phyloP scores from a whole-genome alignment of 2,888 invertebrate species.

The Drosophila emarginata region DNA sequence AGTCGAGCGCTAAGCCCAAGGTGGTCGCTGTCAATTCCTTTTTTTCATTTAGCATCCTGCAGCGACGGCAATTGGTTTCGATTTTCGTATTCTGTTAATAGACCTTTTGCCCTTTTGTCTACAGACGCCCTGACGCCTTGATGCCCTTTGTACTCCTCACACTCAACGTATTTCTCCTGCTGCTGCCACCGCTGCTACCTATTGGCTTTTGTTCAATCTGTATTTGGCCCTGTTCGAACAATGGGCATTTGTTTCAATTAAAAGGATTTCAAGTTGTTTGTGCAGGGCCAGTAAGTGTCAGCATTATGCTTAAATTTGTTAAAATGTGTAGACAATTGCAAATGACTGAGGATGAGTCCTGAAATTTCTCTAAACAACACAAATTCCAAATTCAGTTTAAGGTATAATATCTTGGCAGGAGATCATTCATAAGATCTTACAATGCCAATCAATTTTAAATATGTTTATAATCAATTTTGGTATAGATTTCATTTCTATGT shows the following conservation, averaged over 20 bases:
- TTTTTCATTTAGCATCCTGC: slow-evolving; percentile 73
- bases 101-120: slow-evolving; percentile 58
- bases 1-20: slow-evolving; percentile 63
- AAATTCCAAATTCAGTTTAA: not conserved
- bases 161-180: not conserved
- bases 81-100: slow-evolving; percentile 60
- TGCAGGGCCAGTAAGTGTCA: slow-evolving; percentile 41
- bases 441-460: not conserved
- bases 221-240: slow-evolving; percentile 36
- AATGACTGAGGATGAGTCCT: slow-evolving; percentile 7
- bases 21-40: slow-evolving; percentile 62
- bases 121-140: slow-evolving; percentile 79
- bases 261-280: slow-evolving; percentile 61
- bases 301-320: slow-evolving; percentile 47
- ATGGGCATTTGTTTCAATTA: slow-evolving; percentile 74
- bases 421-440: not conserved
- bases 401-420: not conserved
- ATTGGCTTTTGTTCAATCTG: slow-evolving; percentile 40
- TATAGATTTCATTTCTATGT: not conserved
- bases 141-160: slow-evolving; percentile 28
- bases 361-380: not conserved
- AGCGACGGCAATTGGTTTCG: slow-evolving; percentile 69
- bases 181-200: slow-evolving; percentile 15
- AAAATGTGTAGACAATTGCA: slow-evolving; percentile 66
- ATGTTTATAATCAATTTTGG: not conserved